Evolutionary conservation across 2,888 invertebrate species (phyloP), one percentile per base, ranked within the genome.

Genomic region (Metopia argyrocephala): DNA sequence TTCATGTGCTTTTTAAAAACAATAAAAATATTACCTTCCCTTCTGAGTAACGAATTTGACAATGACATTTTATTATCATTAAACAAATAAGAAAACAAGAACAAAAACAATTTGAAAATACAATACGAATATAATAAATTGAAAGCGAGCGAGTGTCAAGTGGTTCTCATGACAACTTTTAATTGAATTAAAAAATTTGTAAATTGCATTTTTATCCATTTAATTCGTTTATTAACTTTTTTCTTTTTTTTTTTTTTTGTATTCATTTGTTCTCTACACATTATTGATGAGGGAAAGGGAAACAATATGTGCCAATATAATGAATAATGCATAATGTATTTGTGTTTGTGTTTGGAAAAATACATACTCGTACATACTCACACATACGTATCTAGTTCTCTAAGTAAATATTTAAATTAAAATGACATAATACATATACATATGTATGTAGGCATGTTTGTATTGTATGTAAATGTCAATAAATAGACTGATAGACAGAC

Each of bases 111-210:
- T 18, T 15, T 9, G 28, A 21, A 38, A 27, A n/a, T 25, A 21
- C 21, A 45, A 25, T 23, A 57, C n/a, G n/a, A n/a, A n/a, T n/a
- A 56, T 48, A 74, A 65, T 38, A 5, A 46, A 71, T 50, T 61
- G 5, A 46, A 62, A 65, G 52, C 73, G 64, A 65, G 52, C 73
- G 64, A 59, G 25, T 76, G 76, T 69, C 80, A 73, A 80, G 80
- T 80, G 80, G 69, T 69, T 76, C 64, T 76, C 76, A 73, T 74
- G 76, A 38, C 64, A 64, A 80, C 64, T 21, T 73, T 69, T 74
- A 76, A 76, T 76, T 76, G 69, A 76, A 80, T 80, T 76, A 76
- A 73, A 76, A 64, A 56, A 20, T 65, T 66, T 68, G 18, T 57
- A 75, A 54, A 65, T 65, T 25, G 20, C 52, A 65, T 45, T 65